Percentiles rank a stretch among this genome's conserved stretches.
Conservation (phyloP, 2,113 vertebrate species). For the Pithys albifrons region DNA sequence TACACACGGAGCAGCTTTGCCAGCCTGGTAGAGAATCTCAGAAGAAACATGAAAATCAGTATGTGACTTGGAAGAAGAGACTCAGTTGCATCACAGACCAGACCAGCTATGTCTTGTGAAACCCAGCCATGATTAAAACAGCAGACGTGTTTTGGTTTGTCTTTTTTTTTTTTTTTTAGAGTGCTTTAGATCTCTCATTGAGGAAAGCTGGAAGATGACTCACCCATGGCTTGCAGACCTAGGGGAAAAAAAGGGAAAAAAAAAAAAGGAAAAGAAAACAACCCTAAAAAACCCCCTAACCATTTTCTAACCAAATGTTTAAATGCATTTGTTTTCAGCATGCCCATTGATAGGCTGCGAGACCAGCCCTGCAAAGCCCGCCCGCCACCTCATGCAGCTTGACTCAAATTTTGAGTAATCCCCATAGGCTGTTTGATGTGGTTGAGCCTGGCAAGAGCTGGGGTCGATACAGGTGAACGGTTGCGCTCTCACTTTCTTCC, state of each 20-base stretch:
- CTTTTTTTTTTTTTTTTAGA: not conserved
- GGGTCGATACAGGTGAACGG: not conserved
- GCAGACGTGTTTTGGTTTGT: slow-evolving; percentile 24
- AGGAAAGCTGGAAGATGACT: slow-evolving; percentile 34
- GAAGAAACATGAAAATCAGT: not conserved
- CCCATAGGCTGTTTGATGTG: slow-evolving; percentile 17
- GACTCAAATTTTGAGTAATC: not conserved
- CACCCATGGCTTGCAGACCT: not conserved
- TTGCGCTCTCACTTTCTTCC: not conserved
- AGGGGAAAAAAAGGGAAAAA: fast-evolving
- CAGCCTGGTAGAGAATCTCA: not conserved
- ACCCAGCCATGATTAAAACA: not conserved
- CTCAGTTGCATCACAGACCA: slow-evolving; percentile 10
- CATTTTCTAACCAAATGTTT: slow-evolving; percentile 9
- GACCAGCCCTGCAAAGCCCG: not conserved
- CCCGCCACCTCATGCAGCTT: not conserved
- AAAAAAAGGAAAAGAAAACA: not conserved
- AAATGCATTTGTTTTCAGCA: not conserved
- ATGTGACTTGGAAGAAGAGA: slow-evolving; percentile 30
- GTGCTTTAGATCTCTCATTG: slow-evolving; percentile 14
- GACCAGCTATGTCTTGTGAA: slow-evolving; percentile 46
- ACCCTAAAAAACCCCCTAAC: not conserved
- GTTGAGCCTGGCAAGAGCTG: not conserved
- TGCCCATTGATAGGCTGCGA: not conserved
- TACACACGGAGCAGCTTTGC: not conserved